Conservation (phyloP, 2,113 vertebrate genomes). For the Halichoerus grypus region DNA sequence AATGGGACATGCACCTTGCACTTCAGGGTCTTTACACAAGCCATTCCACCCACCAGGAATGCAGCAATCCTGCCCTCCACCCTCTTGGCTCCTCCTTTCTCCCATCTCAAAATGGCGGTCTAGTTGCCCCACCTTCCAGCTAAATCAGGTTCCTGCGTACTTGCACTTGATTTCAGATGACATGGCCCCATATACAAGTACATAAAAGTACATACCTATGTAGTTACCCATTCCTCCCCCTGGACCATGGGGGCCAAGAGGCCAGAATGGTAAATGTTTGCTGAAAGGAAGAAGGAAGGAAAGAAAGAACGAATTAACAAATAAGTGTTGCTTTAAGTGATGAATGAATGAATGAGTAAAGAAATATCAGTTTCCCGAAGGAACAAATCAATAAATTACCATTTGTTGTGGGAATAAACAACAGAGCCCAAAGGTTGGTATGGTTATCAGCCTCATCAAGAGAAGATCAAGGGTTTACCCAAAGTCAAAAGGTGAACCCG, state of each 20-base stretch:
- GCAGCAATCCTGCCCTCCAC: neutral
- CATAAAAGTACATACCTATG: neutral
- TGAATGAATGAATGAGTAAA: neutral
- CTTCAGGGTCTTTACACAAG: neutral
- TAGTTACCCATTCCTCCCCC: neutral
- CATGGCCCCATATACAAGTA: rapidly evolving
- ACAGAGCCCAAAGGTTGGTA: neutral
- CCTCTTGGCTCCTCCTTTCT: neutral
- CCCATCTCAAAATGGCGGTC: neutral
- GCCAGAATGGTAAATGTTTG: neutral
- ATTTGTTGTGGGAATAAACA: neutral
- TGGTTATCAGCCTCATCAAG: neutral
- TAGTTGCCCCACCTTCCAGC: neutral
- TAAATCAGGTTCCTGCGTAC: neutral
- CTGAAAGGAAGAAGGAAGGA: neutral
- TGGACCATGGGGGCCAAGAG: neutral
- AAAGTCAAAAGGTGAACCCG: neutral
- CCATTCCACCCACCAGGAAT: neutral
- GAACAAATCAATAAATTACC: neutral
- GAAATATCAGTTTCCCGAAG: neutral
- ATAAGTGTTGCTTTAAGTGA: neutral
- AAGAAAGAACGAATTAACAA: neutral
- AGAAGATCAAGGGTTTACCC: neutral
- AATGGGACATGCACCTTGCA: neutral
- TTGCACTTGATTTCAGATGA: neutral